Evolutionary conservation across 1,140 invertebrate species (phyloP).

Genomic region (Latrodectus geometricus): DNA sequence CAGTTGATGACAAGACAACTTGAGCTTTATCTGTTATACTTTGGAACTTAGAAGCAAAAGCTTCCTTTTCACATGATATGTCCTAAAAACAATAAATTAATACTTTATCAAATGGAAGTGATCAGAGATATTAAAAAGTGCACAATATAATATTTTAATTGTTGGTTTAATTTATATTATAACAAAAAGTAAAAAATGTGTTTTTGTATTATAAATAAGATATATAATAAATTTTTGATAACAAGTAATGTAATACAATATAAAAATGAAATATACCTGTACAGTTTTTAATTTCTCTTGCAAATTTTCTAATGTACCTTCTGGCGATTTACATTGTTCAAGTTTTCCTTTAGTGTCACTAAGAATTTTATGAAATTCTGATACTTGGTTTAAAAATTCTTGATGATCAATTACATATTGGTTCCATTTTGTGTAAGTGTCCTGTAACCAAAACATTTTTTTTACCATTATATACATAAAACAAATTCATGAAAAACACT

Average conservation of each 20-base stretch:
- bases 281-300: constrained; percentile 86
- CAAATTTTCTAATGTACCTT: constrained; percentile 76
- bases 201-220: no score
- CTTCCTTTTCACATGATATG: constrained; percentile 87
- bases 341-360: constrained; percentile 86
- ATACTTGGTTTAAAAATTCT: constrained; percentile 84
- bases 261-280: constrained; percentile 66
- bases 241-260: not conserved
- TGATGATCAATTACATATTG: constrained; percentile 90
- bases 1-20: constrained; percentile 91
- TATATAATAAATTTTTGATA: no score
- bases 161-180: not conserved
- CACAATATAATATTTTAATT: not conserved
- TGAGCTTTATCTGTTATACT: constrained; percentile 88
- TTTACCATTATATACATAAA: not conserved
- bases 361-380: constrained; percentile 86
- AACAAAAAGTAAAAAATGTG: not conserved
- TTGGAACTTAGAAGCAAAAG: constrained; percentile 88
- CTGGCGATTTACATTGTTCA: constrained; percentile 76
- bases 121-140: not conserved
- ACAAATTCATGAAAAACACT: not conserved
- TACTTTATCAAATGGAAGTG: not conserved
- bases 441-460: constrained; percentile 69
- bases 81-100: constrained; percentile 74
- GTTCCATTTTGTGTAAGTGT: constrained; percentile 89